phyloP scores from a whole-genome alignment of 2,797 vertebrate genomes.

The Paedocypris micromegethes region DNA sequence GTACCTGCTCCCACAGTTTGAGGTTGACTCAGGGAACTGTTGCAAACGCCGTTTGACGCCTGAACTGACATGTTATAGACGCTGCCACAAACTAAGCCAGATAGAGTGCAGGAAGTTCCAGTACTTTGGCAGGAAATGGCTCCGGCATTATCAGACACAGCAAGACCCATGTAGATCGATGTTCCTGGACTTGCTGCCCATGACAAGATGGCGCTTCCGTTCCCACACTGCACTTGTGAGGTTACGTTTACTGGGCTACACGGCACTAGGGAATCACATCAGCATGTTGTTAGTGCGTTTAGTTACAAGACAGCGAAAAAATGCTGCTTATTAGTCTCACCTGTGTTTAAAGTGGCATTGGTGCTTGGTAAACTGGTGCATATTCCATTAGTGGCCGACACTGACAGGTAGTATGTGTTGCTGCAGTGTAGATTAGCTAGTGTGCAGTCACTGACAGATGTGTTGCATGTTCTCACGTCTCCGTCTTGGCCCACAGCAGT shows the following conservation, averaged over 20 bases:
- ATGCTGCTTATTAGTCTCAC: constrained; percentile 41
- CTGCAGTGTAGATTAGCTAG: constrained; percentile 46
- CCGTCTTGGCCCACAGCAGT: constrained; percentile 46
- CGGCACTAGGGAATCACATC: constrained; percentile 54
- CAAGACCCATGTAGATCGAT: constrained; percentile 58
- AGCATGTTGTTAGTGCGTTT: too few species aligned
- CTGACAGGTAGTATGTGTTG: constrained; percentile 31
- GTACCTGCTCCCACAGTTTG: constrained; percentile 63
- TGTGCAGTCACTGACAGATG: constrained; percentile 53
- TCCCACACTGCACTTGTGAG: constrained; percentile 54
- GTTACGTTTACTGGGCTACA: constrained; percentile 61
- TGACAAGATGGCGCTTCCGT: constrained; percentile 59
- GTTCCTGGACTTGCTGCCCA: constrained; percentile 58
- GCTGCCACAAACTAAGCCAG: constrained; percentile 60
- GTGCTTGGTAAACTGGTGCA: constrained; percentile 61
- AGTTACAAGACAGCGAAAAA: too few species aligned
- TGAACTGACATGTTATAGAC: constrained; percentile 69
- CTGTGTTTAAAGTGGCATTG: constrained; percentile 53
- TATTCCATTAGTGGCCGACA: constrained; percentile 56
- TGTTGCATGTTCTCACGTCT: constrained; percentile 50
- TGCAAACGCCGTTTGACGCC: constrained; percentile 63
- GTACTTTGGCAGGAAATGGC: constrained; percentile 57
- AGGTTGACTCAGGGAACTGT: constrained; percentile 61
- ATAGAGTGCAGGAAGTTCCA: constrained; percentile 54
- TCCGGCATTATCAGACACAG: constrained; percentile 46